Base-by-base conservation (phyloP, 2,797 vertebrate species). In the Melanotaenia nigrans region DNA sequence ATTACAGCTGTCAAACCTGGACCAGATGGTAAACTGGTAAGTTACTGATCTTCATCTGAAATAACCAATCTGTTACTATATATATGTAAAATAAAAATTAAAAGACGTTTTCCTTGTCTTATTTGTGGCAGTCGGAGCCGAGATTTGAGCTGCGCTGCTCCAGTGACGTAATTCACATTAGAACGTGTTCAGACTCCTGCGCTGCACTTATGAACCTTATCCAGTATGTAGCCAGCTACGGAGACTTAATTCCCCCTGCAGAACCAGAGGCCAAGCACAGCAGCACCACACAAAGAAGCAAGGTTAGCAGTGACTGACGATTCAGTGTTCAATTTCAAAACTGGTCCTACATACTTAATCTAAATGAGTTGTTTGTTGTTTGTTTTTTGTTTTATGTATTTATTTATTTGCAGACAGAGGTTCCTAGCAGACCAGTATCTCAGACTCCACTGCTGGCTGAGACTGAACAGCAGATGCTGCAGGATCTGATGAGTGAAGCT, bases 181-280 rank as follows among this genome's bases (percentile, higher is more conserved):
- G 97, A 72, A 99, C 97, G 0, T 99, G 97, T 85, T 97, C 96
- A 0, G 98, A 99, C 87, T 98, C 98, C 0, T 99, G 98, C 65
- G 97, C 98, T 0, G 97, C 97, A 0, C 92, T 99, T 10, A 99
- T 99, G 98, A 99, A 99, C 84, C 97, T 99, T 24, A 98, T 99
- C 80, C 98, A 99, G 58, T 99, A 99, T 67, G 92, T 99, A 13
- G 98, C 98, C 59, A 98, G 96, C 89, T 99, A 99, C 0, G 97
- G 98, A 65, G 98, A 99, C 89, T 83, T 99, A 12, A 85, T 96
- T 54, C 94, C 94, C 1, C 95, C 97, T 0, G 1, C 85, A 68
- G 95, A 94, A 75, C 87, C 83, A 3, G 96, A 96, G 38, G 40
- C 88, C 61, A 95, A 95, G 55, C 90, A 90, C 87, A 90, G 87